These are phyloP conservation scores for Hippoglossus hippoglossus DNA, from an alignment of 2,797 vertebrate species.

Conservation along the genomic window DNA sequence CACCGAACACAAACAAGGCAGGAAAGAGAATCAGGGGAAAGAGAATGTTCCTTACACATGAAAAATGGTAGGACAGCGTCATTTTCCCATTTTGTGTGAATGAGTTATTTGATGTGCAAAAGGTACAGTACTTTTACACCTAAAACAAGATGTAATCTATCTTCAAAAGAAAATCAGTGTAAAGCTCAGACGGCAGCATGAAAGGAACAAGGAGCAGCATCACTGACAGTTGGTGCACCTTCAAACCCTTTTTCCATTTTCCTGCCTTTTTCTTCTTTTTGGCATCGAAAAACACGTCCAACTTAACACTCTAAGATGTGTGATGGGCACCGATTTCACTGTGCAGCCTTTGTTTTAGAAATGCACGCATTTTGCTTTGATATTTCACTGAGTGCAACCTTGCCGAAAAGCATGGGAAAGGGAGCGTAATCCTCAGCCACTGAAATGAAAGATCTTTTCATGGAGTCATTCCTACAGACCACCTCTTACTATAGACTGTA, in stretches of 20 bases:
- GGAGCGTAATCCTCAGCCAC: slow-evolving; percentile 43
- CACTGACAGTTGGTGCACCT: slow-evolving; percentile 62
- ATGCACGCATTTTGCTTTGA: slow-evolving; percentile 71
- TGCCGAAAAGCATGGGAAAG: slow-evolving; percentile 42
- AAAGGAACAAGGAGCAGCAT: slow-evolving; percentile 63
- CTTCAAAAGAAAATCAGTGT: slow-evolving; percentile 71
- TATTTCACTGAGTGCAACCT: slow-evolving; percentile 57
- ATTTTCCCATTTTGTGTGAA: slow-evolving; percentile 58
- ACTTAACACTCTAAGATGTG: slow-evolving; percentile 65
- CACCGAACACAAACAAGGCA: slow-evolving; percentile 41
- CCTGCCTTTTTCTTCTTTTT: slow-evolving; percentile 45
- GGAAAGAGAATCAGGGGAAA: slow-evolving; percentile 32
- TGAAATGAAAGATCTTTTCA: slow-evolving; percentile 52
- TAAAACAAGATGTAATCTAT: slow-evolving; percentile 76
- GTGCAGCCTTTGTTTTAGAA: slow-evolving; percentile 67
- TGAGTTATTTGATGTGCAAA: slow-evolving; percentile 70
- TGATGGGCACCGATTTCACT: slow-evolving; percentile 70
- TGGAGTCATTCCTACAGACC: slow-evolving; percentile 45
- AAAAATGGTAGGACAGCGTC: slow-evolving; percentile 47
- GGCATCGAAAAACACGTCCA: slow-evolving; percentile 60
- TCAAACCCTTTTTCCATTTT: slow-evolving; percentile 61
- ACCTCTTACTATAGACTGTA: slow-evolving; percentile 42
- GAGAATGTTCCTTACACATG: slow-evolving; percentile 42
- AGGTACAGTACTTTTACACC: slow-evolving; percentile 69
- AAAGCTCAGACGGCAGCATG: slow-evolving; percentile 63